These are phyloP conservation scores for Lordiphosa andalusiaca DNA, from an alignment of 2,888 invertebrate species.

Conservation along the genomic window DNA sequence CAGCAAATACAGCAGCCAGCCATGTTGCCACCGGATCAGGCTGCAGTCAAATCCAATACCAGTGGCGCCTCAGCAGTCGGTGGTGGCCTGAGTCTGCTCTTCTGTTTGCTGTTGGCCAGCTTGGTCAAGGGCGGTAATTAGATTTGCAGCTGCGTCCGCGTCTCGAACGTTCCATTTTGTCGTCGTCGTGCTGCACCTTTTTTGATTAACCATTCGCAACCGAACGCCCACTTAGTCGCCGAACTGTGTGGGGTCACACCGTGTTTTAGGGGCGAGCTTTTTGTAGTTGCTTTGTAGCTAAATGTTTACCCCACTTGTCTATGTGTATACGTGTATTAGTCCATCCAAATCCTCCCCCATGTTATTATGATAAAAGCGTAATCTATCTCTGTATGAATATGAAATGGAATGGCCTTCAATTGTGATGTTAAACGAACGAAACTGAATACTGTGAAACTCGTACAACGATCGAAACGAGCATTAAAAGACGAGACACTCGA, in stretches of 20 bases:
- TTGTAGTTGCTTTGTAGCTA: too few species aligned
- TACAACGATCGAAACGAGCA: conserved; percentile 5
- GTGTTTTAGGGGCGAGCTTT: too few species aligned
- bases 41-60: conserved; percentile 52
- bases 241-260: too few species aligned
- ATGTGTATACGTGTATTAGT: too few species aligned
- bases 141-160: not conserved
- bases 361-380: too few species aligned
- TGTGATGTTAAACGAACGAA: conserved; percentile 11
- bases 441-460: conserved; percentile 16
- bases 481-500: conserved; percentile 1
- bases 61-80: conserved; percentile 14
- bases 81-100: not conserved
- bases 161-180: not conserved
- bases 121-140: too few species aligned
- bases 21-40: conserved; percentile 58
- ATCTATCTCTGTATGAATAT: not conserved
- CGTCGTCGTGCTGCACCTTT: too few species aligned
- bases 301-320: too few species aligned
- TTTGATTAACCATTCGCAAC: too few species aligned
- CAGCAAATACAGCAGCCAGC: conserved; percentile 56
- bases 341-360: too few species aligned
- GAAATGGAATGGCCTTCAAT: conserved; percentile 10
- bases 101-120: too few species aligned
- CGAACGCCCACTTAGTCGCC: too few species aligned